phyloP scores from a whole-genome alignment of 2,888 invertebrate species.

The Dioctria rufipes region DNA sequence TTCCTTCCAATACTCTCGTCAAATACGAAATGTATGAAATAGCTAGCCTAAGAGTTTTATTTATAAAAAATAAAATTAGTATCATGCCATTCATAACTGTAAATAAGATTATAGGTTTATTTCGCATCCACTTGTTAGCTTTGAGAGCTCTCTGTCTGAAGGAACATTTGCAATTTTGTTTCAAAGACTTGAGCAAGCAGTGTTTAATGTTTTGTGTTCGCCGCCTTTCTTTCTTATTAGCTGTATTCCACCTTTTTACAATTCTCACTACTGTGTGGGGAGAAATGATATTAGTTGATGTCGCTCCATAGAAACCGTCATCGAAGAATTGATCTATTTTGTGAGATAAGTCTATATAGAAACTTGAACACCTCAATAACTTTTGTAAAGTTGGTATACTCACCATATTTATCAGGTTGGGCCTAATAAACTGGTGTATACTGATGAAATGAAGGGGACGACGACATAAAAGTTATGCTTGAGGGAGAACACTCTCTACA shows the following conservation, averaged over 20 bases:
- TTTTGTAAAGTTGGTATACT: constrained; percentile 8
- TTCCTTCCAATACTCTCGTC: constrained; percentile 89
- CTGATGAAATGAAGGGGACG: constrained; percentile 57
- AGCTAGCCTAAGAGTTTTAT: constrained; percentile 93
- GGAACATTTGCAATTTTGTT: constrained; percentile 98
- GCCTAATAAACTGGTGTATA: constrained; percentile 58
- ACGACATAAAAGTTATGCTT: constrained; percentile 55
- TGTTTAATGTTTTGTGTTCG: constrained; percentile 95
- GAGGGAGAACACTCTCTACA: constrained; percentile 55
- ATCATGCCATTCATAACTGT: not conserved
- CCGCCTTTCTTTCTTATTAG: constrained; percentile 94
- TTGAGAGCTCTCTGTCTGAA: constrained; percentile 94
- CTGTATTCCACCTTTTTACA: constrained; percentile 88
- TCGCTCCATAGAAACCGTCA: constrained; percentile 63
- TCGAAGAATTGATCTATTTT: constrained; percentile 64
- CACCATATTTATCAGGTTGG: constrained; percentile 54
- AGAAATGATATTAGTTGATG: constrained; percentile 64
- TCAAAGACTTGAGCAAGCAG: constrained; percentile 92
- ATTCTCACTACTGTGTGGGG: constrained; percentile 73
- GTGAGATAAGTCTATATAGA: constrained; percentile 54
- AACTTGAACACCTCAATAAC: not conserved
- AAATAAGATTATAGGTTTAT: too few species aligned
- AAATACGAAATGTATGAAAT: constrained; percentile 94
- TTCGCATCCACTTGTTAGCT: constrained; percentile 73
- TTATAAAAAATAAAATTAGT: constrained; percentile 71